Conservation (phyloP, 2,797 vertebrate species). For the Molossus alvarezi region DNA sequence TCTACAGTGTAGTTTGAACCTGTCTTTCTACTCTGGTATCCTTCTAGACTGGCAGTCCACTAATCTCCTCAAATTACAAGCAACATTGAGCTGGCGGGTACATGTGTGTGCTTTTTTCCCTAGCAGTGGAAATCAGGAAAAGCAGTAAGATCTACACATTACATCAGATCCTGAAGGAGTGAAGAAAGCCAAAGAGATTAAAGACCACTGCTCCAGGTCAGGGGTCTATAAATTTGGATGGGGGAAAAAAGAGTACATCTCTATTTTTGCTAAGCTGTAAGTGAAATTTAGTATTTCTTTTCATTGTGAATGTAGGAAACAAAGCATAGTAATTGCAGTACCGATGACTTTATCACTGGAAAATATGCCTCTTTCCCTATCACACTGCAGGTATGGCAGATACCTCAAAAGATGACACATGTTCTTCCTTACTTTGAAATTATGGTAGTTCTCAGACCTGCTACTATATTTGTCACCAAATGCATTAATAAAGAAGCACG, state of each 20-base stretch:
- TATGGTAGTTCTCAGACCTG: background rate
- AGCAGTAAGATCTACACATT: background rate
- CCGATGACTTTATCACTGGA: background rate
- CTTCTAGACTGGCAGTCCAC: background rate
- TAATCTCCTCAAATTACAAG: background rate
- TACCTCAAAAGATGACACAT: background rate
- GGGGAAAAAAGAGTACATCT: background rate
- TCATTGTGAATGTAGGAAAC: background rate
- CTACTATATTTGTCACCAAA: background rate
- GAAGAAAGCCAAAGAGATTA: background rate
- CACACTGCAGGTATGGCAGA: background rate
- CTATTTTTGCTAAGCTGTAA: background rate
- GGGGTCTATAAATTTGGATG: background rate
- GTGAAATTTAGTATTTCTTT: slow-evolving; percentile 41
- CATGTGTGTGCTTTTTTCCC: background rate
- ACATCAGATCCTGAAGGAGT: background rate
- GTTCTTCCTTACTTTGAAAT: background rate
- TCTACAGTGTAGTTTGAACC: background rate
- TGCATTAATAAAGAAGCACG: background rate
- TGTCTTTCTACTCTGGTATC: background rate
- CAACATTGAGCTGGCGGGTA: background rate
- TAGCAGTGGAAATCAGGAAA: background rate
- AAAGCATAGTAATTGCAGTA: background rate
- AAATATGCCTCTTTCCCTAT: background rate
- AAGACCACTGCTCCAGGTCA: background rate